A percentile compares a stretch with the other conserved stretches of the same genome.
These are phyloP conservation scores for Halichoeres trimaculatus DNA, from an alignment of 2,113 vertebrate genomes.

Conservation along the genomic window DNA sequence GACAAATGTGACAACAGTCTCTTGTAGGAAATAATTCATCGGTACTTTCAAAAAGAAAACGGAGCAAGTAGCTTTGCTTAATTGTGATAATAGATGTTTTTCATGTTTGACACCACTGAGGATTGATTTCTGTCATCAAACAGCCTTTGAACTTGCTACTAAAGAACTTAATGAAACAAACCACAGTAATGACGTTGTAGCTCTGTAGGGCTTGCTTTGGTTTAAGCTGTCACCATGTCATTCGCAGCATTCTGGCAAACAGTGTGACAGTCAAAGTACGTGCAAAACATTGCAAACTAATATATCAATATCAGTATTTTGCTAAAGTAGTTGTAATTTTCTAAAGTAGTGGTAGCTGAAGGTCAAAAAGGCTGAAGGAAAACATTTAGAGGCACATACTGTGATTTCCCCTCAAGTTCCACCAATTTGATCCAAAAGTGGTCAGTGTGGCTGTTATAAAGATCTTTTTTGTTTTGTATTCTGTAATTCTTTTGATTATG, in stretches of 20 bases:
- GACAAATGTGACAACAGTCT: slow-evolving; percentile 1
- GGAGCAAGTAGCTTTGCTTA: neutral
- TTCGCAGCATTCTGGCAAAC: neutral
- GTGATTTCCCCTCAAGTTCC: neutral
- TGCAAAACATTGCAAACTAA: neutral
- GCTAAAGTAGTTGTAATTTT: slow-evolving; percentile 7
- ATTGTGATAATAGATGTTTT: slow-evolving; percentile 1
- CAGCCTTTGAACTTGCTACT: neutral
- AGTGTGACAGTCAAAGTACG: neutral
- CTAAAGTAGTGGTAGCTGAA: slow-evolving; percentile 3
- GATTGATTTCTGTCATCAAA: neutral
- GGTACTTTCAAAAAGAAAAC: slow-evolving; percentile 20
- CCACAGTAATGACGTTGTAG: neutral
- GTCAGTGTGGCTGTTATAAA: neutral
- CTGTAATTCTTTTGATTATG: neutral
- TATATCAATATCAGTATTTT: slow-evolving; percentile 11
- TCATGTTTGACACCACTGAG: neutral
- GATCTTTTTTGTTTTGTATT: neutral
- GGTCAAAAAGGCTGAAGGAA: neutral
- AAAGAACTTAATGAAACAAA: neutral
- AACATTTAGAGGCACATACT: neutral
- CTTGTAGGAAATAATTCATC: neutral
- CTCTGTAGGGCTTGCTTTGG: neutral
- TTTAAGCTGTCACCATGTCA: neutral
- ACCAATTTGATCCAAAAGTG: neutral